A percentile compares a stretch with the other conserved stretches of the same genome.
Conservation (phyloP, 2,797 vertebrate genomes). For the Pangasius djambal region DNA sequence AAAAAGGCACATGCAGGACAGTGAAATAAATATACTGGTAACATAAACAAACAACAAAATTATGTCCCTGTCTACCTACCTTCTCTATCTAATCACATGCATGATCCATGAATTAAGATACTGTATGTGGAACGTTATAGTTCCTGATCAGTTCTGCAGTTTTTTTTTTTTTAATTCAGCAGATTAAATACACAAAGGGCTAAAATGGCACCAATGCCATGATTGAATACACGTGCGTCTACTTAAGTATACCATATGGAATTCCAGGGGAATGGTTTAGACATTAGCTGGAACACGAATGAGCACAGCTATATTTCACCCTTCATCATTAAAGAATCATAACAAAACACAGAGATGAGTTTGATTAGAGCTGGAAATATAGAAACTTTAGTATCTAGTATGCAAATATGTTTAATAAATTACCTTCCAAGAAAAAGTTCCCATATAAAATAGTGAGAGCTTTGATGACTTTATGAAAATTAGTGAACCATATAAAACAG, state of each 20-base stretch:
- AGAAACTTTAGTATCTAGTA: neutral
- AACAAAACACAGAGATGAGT: neutral
- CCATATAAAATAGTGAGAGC: neutral
- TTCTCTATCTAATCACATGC: slow-evolving; percentile 30
- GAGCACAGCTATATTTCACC: neutral
- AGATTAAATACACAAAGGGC: slow-evolving; percentile 9
- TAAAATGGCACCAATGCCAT: neutral
- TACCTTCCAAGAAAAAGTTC: neutral
- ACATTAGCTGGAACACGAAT: neutral
- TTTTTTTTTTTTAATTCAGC: neutral
- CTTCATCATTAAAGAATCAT: neutral
- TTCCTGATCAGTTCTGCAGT: neutral
- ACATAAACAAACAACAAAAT: slow-evolving; percentile 18
- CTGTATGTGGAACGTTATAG: neutral
- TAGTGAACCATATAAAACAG: neutral
- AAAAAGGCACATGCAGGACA: slow-evolving; percentile 37
- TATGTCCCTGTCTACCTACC: neutral
- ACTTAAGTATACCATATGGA: neutral
- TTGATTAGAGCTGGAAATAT: neutral
- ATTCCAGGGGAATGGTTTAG: neutral
- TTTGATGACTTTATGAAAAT: neutral
- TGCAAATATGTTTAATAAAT: neutral
- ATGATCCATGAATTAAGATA: neutral
- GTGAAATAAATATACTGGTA: slow-evolving; percentile 8
- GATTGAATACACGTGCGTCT: neutral